Evolutionary conservation across 1,140 invertebrate genomes (phyloP).

Genomic region (Habropoda laboriosa): DNA sequence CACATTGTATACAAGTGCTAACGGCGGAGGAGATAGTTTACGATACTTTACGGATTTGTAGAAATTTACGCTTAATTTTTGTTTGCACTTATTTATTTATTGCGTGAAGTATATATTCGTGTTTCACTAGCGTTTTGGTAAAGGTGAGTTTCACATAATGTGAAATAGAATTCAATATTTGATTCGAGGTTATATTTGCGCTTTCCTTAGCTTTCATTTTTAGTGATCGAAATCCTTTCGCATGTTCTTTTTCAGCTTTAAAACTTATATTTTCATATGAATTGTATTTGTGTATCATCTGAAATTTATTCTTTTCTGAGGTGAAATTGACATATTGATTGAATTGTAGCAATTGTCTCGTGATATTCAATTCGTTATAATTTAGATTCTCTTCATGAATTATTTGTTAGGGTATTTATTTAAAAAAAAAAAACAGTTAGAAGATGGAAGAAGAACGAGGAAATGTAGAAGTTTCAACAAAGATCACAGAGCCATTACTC

Average conservation of each 20-base stretch:
- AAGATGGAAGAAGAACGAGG: conserved; percentile 73
- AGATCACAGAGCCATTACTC: conserved; percentile 73
- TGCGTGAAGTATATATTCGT: neutral
- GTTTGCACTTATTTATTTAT: conserved; percentile 30
- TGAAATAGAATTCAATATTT: neutral
- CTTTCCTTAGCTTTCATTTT: neutral
- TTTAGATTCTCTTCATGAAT: conserved; percentile 27
- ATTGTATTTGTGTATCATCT: neutral
- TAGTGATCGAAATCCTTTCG: neutral
- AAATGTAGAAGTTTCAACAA: conserved; percentile 64
- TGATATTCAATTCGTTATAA: conserved; percentile 16
- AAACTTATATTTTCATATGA: neutral
- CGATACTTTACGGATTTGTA: conserved; percentile 4
- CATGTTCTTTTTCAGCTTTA: neutral
- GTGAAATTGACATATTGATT: neutral
- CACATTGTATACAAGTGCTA: too few relatives aligned
- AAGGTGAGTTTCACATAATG: conserved; percentile 15
- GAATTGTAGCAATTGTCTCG: neutral
- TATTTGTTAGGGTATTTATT: conserved; percentile 53
- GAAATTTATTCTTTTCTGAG: neutral
- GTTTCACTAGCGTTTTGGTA: neutral
- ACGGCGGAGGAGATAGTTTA: neutral
- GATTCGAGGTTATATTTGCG: neutral
- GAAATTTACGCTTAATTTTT: conserved; percentile 5
- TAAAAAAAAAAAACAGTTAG: conserved; percentile 33